phyloP scores from a whole-genome alignment of 2,113 vertebrate genomes.

The Orthonyx spaldingii region DNA sequence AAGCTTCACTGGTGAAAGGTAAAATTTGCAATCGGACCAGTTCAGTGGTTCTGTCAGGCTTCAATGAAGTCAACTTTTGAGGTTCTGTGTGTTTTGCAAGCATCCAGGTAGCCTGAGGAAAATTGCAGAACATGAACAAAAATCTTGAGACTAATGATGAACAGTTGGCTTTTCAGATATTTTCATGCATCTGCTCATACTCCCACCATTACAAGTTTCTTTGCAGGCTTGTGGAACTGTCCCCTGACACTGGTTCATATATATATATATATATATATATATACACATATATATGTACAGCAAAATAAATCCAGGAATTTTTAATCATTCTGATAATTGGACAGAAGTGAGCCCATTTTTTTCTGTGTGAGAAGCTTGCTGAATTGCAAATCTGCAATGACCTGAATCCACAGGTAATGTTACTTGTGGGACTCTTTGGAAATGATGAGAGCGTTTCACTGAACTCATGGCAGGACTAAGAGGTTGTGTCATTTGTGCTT shows the following conservation, averaged over 20 bases:
- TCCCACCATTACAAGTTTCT: neutral
- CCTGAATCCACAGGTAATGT: neutral
- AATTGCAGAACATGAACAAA: neutral
- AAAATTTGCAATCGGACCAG: neutral
- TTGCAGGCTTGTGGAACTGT: neutral
- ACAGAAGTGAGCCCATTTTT: neutral
- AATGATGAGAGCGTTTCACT: neutral
- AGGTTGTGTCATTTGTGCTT: neutral
- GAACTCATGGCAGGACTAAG: neutral
- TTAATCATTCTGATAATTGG: neutral
- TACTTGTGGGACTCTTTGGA: neutral
- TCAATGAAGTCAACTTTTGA: neutral
- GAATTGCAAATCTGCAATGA: neutral
- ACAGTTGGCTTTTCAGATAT: neutral
- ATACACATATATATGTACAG: accelerated
- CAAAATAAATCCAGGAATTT: neutral
- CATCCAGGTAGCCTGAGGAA: neutral
- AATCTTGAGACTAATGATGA: neutral
- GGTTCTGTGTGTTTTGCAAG: neutral
- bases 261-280: no score
- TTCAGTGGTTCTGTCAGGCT: neutral
- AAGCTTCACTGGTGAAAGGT: neutral
- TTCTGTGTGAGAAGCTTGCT: neutral
- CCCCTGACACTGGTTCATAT: neutral
- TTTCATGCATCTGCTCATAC: neutral